Evolutionary conservation across 2,888 invertebrate genomes (phyloP).

Genomic region (Diachrysia chrysitis): DNA sequence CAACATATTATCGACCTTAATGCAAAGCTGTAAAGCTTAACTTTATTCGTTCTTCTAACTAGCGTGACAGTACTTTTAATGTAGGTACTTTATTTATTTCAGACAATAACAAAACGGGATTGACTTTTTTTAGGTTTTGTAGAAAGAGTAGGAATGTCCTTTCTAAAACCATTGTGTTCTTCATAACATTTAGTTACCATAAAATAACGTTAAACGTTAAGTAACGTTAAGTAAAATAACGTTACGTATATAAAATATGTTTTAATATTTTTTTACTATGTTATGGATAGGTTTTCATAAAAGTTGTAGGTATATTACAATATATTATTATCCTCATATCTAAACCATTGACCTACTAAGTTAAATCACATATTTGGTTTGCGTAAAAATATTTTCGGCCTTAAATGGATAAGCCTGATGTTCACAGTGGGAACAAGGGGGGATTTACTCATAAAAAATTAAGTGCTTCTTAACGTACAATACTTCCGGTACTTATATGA

Average conservation of each 20-base stretch:
- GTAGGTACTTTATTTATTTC: too few species aligned
- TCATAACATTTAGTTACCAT: too few species aligned
- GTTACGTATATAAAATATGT: neutral
- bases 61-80: too few species aligned
- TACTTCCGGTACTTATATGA: conserved; percentile 21
- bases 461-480: conserved; percentile 53
- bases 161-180: too few species aligned
- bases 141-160: too few species aligned
- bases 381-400: conserved; percentile 19
- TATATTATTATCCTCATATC: neutral
- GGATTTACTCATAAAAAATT: conserved; percentile 49
- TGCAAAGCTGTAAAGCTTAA: neutral
- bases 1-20: too few species aligned
- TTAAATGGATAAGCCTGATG: conserved; percentile 47
- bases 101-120: too few species aligned
- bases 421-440: conserved; percentile 47
- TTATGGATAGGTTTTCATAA: neutral
- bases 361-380: conserved; percentile 8
- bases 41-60: neutral
- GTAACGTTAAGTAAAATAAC: too few species aligned
- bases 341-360: neutral
- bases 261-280: neutral
- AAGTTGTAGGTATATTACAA: neutral
- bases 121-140: too few species aligned
- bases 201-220: too few species aligned